Conservation (phyloP, 2,888 invertebrate species). For the Tiliacea citrago region DNA sequence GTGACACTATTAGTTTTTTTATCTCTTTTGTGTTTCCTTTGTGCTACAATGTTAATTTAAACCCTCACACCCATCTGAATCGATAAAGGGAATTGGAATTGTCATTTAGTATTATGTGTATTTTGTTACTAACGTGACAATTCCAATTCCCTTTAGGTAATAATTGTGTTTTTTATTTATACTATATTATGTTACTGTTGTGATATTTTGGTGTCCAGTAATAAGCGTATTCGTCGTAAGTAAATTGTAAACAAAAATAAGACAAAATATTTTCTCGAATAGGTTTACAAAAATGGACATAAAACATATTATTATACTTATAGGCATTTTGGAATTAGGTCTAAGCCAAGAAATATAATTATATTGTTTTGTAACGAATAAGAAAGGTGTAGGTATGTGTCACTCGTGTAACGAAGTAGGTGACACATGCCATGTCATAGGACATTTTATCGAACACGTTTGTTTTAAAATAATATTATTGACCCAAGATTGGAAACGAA, state of each 20-base stretch:
- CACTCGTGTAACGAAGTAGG: neutral
- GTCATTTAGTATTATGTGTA: too few species aligned
- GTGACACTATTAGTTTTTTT: neutral
- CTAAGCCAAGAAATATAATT: neutral
- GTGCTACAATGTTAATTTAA: neutral
- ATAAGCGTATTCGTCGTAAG: too few species aligned
- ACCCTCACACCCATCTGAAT: neutral
- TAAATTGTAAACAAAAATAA: neutral
- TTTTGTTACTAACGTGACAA: neutral
- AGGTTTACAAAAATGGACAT: neutral
- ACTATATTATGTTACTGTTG: neutral
- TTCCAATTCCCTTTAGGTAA: neutral
- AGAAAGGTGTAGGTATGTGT: slow-evolving; percentile 16
- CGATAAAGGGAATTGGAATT: neutral
- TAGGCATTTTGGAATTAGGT: neutral
- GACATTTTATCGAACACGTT: slow-evolving; percentile 7
- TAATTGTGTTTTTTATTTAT: neutral
- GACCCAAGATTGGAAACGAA: neutral
- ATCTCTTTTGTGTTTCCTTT: neutral
- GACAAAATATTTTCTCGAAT: neutral
- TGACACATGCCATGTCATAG: neutral
- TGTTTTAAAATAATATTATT: slow-evolving; percentile 5
- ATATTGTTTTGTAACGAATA: slow-evolving; percentile 1
- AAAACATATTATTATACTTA: neutral
- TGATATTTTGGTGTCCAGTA: neutral